phyloP scores from a whole-genome alignment of 2,888 invertebrate species.

The Cylloceria caligata region DNA sequence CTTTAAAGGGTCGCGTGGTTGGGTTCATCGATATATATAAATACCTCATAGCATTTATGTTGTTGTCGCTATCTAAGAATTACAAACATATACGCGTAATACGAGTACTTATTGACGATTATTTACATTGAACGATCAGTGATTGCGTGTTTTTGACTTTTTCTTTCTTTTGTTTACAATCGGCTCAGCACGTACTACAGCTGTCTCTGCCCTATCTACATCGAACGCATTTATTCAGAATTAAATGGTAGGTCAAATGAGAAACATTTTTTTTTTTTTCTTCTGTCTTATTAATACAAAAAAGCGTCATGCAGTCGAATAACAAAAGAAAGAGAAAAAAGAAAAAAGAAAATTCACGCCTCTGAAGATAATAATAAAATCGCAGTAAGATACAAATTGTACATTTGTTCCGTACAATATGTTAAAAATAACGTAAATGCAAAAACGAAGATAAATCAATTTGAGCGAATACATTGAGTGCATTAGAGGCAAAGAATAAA shows the following conservation, averaged over 20 bases:
- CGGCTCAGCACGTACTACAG: constrained; percentile 50
- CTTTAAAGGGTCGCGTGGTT: not conserved
- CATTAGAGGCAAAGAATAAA: constrained; percentile 18
- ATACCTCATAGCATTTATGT: constrained; percentile 69
- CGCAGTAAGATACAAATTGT: not conserved
- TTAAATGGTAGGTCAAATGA: constrained; percentile 13
- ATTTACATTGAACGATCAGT: constrained; percentile 78
- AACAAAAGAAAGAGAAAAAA: not conserved
- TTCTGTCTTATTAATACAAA: constrained; percentile 19
- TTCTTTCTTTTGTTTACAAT: constrained; percentile 56
- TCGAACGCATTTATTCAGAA: constrained; percentile 66
- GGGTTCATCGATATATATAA: constrained; percentile 60
- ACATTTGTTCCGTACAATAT: not conserved
- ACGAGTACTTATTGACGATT: constrained; percentile 79
- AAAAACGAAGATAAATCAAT: constrained; percentile 7
- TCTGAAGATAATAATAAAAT: not conserved
- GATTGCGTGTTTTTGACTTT: constrained; percentile 69
- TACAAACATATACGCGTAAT: constrained; percentile 78
- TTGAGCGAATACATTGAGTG: constrained; percentile 26
- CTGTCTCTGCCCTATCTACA: constrained; percentile 73
- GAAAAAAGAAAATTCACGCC: too few relatives aligned
- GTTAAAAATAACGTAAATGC: not conserved
- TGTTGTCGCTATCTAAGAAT: constrained; percentile 74
- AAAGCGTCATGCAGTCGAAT: constrained; percentile 26
- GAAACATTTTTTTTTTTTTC: constrained; percentile 1